Conservation (phyloP, 2,888 invertebrate species). For the Cheilosia impressa region DNA sequence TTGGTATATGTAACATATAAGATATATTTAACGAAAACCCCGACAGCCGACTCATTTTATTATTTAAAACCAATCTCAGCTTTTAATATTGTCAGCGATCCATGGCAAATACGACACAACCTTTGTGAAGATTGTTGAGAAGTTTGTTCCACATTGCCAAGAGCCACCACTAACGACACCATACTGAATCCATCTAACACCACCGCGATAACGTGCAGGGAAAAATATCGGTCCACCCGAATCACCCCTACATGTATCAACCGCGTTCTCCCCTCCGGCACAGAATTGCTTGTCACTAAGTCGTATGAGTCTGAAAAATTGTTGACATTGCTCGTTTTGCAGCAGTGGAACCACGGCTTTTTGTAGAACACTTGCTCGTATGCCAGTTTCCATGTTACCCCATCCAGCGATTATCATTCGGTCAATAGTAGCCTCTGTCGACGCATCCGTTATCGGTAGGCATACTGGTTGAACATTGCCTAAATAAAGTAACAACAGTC, state of each 20-base stretch:
- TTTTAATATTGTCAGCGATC: conserved; percentile 82
- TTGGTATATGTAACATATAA: too few species aligned
- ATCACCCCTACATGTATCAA: conserved; percentile 72
- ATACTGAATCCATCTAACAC: conserved; percentile 79
- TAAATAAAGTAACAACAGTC: neutral
- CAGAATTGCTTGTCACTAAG: conserved; percentile 83
- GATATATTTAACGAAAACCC: too few species aligned
- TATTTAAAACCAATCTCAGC: neutral
- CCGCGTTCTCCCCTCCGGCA: conserved; percentile 83
- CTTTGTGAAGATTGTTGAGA: conserved; percentile 86
- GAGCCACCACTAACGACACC: conserved; percentile 88
- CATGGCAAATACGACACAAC: conserved; percentile 85
- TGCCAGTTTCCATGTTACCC: conserved; percentile 78
- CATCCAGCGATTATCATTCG: conserved; percentile 80
- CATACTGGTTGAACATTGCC: conserved; percentile 80
- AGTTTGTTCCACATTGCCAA: conserved; percentile 83
- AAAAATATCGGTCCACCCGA: conserved; percentile 79
- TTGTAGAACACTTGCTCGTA: conserved; percentile 69
- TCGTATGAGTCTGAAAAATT: conserved; percentile 78
- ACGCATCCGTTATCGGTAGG: conserved; percentile 78
- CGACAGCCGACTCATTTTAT: too few species aligned
- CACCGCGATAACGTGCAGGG: conserved; percentile 64
- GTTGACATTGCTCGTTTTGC: conserved; percentile 76
- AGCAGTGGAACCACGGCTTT: conserved; percentile 77
- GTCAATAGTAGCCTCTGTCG: conserved; percentile 43